Conservation (phyloP, 2,113 vertebrate genomes). For the Machaerirhynchus nigripectus region DNA sequence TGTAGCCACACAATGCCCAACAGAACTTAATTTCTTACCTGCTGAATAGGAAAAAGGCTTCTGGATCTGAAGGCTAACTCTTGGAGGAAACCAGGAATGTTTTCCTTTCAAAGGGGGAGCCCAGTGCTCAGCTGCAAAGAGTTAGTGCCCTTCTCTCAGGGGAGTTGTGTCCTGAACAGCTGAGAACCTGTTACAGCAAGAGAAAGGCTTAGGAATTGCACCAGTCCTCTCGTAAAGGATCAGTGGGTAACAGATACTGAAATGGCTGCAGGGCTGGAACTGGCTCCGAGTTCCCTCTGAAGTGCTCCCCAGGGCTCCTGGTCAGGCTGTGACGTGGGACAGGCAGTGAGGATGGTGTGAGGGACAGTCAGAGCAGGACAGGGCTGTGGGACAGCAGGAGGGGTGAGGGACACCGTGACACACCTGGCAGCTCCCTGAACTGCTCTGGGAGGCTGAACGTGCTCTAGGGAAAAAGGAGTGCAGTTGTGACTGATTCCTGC, state of each 20-base stretch:
- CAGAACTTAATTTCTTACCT: not conserved
- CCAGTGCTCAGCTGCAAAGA: not conserved
- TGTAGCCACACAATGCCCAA: not conserved
- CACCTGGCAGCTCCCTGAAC: not conserved
- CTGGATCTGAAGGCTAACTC: not conserved
- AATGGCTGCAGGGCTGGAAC: not conserved
- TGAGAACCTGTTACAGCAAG: not conserved
- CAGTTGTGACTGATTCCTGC: not conserved
- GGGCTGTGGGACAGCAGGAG: accelerated
- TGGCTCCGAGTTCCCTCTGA: not conserved
- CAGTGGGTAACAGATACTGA: not conserved
- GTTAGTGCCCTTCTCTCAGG: not conserved
- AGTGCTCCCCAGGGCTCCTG: not conserved
- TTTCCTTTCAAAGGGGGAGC: not conserved
- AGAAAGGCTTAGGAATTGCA: not conserved
- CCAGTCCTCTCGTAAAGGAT: not conserved
- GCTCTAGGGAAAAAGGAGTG: not conserved
- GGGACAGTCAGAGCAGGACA: accelerated
- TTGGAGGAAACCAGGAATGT: not conserved
- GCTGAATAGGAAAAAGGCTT: not conserved
- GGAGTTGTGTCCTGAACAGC: not conserved
- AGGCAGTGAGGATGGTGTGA: accelerated
- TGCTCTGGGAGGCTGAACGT: not conserved
- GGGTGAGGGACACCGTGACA: not conserved
- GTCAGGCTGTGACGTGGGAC: accelerated